A percentile compares a stretch with the other conserved stretches of the same genome.
Conservation (phyloP, 2,888 invertebrate genomes). For the Acleris literana region DNA sequence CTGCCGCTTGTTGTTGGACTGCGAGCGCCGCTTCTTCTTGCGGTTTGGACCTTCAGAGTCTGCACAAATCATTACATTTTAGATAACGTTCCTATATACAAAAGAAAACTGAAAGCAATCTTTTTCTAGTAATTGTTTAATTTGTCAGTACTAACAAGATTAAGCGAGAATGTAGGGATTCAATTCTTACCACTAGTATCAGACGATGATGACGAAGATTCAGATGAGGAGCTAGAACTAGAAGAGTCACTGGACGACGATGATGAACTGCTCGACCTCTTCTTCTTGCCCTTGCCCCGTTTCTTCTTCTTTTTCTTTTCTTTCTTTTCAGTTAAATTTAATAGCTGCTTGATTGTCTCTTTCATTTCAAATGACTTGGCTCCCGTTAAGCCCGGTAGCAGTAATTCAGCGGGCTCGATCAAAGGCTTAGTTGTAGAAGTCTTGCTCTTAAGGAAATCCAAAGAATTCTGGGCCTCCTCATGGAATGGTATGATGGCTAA, state of each 20-base stretch:
- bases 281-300: constrained; percentile 86
- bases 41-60: constrained; percentile 81
- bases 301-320: constrained; percentile 87
- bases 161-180: constrained; percentile 11
- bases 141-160: too few species aligned
- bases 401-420: constrained; percentile 85
- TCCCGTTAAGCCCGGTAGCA: constrained; percentile 84
- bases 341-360: constrained; percentile 85
- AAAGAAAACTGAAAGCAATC: neutral
- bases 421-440: constrained; percentile 81
- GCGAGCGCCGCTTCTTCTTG: constrained; percentile 84
- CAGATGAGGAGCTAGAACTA: constrained; percentile 84
- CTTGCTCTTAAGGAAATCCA: constrained; percentile 91
- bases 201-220: constrained; percentile 84
- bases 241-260: constrained; percentile 88
- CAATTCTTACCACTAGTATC: constrained; percentile 77
- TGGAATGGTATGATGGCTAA: constrained; percentile 92
- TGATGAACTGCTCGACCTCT: constrained; percentile 85
- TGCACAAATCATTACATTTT: constrained; percentile 42
- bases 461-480: constrained; percentile 92
- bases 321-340: constrained; percentile 85
- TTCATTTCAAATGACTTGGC: constrained; percentile 85
- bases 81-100: constrained; percentile 24
- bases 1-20: constrained; percentile 84
- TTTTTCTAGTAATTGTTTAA: too few species aligned